A percentile compares a stretch with the other conserved stretches of the same genome.
Conservation (phyloP, 1,140 invertebrate species). For the Gryllus bimaculatus region DNA sequence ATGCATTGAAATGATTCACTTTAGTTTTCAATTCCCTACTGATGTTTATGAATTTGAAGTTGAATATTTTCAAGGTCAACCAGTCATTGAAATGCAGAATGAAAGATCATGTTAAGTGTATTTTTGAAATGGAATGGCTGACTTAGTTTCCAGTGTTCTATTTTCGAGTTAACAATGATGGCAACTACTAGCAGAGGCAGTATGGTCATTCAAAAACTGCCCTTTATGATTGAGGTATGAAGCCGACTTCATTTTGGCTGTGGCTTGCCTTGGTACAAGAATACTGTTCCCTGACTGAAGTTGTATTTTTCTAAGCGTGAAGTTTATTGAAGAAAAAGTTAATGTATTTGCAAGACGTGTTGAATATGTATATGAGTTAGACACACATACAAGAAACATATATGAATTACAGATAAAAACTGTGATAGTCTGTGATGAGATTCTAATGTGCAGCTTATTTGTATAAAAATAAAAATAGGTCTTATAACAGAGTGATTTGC, state of each 20-base stretch:
- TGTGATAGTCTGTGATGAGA: constrained; percentile 25
- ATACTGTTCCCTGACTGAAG: constrained; percentile 19
- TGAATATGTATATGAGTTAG: constrained; percentile 18
- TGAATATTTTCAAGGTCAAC: neutral
- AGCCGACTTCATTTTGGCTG: constrained; percentile 19
- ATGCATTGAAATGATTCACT: too few species aligned
- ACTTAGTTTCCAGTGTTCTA: neutral
- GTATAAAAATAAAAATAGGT: constrained; percentile 14
- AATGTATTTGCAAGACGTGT: constrained; percentile 18
- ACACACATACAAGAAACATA: constrained; percentile 15
- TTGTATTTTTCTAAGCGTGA: constrained; percentile 24
- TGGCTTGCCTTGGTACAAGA: constrained; percentile 23
- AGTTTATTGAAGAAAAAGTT: constrained; percentile 21
- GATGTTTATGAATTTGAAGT: too few species aligned
- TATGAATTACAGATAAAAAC: constrained; percentile 22
- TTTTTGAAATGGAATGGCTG: too few species aligned
- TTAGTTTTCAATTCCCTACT: too few species aligned
- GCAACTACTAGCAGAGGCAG: neutral
- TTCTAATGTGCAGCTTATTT: constrained; percentile 22
- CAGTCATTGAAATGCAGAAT: neutral
- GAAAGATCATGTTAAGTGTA: too few species aligned
- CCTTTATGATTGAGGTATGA: constrained; percentile 11
- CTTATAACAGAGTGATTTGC: constrained; percentile 2
- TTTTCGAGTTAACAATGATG: neutral
- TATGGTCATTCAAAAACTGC: neutral